Base-by-base conservation (phyloP, 2,888 invertebrate genomes). In the Drosophila lutescens region DNA sequence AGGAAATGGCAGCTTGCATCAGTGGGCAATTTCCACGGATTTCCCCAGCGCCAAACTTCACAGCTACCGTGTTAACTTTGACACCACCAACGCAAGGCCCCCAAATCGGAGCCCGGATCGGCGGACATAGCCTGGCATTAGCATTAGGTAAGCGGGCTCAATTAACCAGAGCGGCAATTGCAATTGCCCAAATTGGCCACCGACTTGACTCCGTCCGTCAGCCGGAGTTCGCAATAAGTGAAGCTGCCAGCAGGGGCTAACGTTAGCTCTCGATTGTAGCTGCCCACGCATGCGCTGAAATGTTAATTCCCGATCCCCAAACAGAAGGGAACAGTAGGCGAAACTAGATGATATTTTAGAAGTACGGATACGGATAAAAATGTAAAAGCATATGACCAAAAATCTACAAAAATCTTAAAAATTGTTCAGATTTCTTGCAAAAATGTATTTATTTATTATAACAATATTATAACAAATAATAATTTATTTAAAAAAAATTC, bases 51-150 rank as follows among this genome's bases (percentile, higher is more conserved):
- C 60, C 56, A 79, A 71, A 76, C 81, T 86, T 83, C 86, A 86
- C 83, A 83, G 83, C 83, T 83, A 83, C 83, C 86, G 83, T 83
- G 83, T 81, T 83, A 86, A 84, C 86, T 83, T 86, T 83, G 83
- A 86, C 83, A 83, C 83, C 80, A 82, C 76, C 81, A 58, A 70
- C 85, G 76, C 63, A 74, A 60, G 60, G 38, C 46, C 53, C 57
- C 55, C n/a, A 36, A 43, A 56, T 44, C 55, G 23, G 38, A 38
- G 43, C 34, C 38, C 38, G 26, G 12, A 71, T 51, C 38, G 32
- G 44, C 50, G 56, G 53, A 34, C 17, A 13, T 44, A 43, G 67
- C 67, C 73, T 67, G 67, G 74, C 74, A 73, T 73, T 73, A 74
- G 67, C 73, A 73, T 73, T 73, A 73, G 72, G 73, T 67, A 73